Evolutionary conservation across 1,140 invertebrate genomes (phyloP), one percentile per base, ranked within the genome.

Genomic region (Macrotrachela quadricornifera): DNA sequence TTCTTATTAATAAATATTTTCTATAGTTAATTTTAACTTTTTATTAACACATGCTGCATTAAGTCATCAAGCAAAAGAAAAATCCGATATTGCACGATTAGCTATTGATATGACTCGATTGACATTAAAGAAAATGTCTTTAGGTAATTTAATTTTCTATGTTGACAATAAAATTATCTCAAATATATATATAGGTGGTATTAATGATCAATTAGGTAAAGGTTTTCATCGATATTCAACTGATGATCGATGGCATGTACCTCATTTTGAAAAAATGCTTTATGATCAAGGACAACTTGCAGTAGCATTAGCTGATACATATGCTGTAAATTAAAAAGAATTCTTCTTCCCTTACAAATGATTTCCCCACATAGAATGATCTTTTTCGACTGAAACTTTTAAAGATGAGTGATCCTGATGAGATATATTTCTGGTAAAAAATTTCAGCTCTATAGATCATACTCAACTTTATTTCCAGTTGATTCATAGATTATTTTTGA

Each of bases 211-310:
- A 11, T 14, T 49, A 30, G 16, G 6, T 50, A 51, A 79, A 73
- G 87, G 87, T 10, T 91, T 90, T 70, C 78, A 82, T 45, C 75
- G 88, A 49, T 94, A 94, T 66, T 87, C 87, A 0, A 85, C 87
- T 1, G 90, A 94, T 63, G 74, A 75, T 16, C 76, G 79, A 59
- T 95, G 88, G 90, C 86, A 91, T 63, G 83, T 94, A 0, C 88
- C 88, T 10, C 90, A 95, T 71, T 95, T 94, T 75, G 88, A 94
- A 65, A 95, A 95, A 74, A 95, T 95, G 88, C 74, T 94, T 0
- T 94, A 94, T 63, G 90, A 95, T 71, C 87, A 95, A 70, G 85
- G 77, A 1, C 87, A 92, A 65, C 67, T 95, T n/a, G 74, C 79
- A 45, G 73, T 78, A 1, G 77, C 78, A 0, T 94, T 85, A 62